These are phyloP conservation scores for Theonella swinhoei DNA, from an alignment of 37 sponge, comb jelly and placozoan species.

Conservation along the genomic window DNA sequence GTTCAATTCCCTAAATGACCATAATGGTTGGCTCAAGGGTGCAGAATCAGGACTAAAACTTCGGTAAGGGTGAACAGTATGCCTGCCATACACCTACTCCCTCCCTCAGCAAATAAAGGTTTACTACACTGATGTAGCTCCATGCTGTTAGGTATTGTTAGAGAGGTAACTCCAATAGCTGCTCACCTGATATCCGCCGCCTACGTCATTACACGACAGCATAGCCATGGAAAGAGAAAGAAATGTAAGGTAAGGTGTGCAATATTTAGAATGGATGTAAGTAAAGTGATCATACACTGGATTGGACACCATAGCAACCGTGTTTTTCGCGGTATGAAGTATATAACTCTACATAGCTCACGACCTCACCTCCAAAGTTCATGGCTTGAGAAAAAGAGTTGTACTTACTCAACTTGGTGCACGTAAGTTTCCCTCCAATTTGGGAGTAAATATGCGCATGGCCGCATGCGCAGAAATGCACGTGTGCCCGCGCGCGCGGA, in stretches of 20 bases:
- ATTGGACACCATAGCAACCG: too few species aligned
- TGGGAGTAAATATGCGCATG: background rate
- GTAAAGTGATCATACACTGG: too few species aligned
- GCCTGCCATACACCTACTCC: too few species aligned
- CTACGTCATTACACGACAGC: background rate
- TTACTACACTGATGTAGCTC: too few species aligned
- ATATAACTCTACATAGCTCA: background rate
- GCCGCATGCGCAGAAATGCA: slow-evolving; percentile 1
- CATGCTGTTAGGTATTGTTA: too few species aligned
- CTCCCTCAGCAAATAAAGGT: too few species aligned
- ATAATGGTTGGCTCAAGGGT: too few species aligned
- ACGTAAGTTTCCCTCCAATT: background rate
- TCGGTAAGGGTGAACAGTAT: too few species aligned
- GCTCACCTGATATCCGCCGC: slow-evolving; percentile 29
- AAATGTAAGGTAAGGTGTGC: background rate
- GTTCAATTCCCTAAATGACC: too few species aligned
- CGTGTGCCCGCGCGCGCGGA: background rate
- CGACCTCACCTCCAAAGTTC: slow-evolving; percentile 32
- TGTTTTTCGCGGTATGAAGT: too few species aligned
- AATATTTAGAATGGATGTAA: background rate
- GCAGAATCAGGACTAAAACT: too few species aligned
- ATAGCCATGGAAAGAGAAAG: background rate
- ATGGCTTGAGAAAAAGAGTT: background rate
- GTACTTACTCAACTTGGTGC: background rate
- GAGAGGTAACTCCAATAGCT: too few species aligned